Conservation (phyloP, 2,113 vertebrate species). For the Emydura subglobosa region DNA sequence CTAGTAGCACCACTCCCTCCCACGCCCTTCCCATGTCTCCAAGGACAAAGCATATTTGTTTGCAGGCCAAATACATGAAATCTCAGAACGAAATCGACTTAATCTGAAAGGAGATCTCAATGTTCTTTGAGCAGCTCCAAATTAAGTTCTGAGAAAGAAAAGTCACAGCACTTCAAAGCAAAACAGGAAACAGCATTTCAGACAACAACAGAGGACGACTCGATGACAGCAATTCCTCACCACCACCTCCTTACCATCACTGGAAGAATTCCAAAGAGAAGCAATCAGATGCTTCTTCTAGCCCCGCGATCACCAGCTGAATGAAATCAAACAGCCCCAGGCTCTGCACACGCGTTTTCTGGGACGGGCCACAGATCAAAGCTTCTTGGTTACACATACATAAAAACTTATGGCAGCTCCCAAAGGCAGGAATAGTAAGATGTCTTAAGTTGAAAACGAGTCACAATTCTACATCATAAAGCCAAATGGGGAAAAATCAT, state of each 20-base stretch:
- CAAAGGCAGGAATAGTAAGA: background rate
- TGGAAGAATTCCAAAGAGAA: background rate
- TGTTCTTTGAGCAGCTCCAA: constrained; percentile 19
- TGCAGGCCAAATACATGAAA: background rate
- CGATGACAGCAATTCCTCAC: background rate
- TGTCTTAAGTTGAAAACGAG: constrained; percentile 16
- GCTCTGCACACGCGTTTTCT: background rate
- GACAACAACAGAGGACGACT: background rate
- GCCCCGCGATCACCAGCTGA: background rate
- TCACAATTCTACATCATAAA: background rate
- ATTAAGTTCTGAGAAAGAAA: background rate
- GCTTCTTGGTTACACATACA: constrained; percentile 33
- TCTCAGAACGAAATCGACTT: background rate
- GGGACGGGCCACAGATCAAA: constrained; percentile 22
- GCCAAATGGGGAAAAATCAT: background rate
- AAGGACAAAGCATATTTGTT: fast-evolving
- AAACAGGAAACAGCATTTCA: background rate
- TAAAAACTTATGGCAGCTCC: constrained; percentile 6
- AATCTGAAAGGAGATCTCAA: constrained; percentile 45
- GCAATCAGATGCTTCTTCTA: background rate
- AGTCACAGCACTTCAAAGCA: constrained; percentile 21
- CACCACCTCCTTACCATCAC: fast-evolving
- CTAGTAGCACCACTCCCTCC: fast-evolving
- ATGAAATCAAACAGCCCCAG: background rate
- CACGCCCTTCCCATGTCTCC: background rate